Conservation (phyloP, 2,113 vertebrate genomes). For the Diglossa brunneiventris region DNA sequence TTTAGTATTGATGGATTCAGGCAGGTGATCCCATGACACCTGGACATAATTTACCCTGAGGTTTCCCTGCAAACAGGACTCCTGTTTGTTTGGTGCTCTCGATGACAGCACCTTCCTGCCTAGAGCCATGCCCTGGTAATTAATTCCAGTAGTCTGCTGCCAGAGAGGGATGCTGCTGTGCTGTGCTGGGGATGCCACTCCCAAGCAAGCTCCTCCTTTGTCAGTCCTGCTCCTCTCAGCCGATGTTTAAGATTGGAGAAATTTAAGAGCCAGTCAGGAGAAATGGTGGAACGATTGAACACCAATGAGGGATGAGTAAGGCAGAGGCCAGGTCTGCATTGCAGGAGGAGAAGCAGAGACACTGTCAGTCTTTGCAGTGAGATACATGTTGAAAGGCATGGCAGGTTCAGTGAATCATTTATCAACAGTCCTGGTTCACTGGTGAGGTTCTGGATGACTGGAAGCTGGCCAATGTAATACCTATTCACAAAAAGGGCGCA, state of each 20-base stretch:
- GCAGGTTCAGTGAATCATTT: neutral
- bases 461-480: too few relatives aligned
- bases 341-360: neutral
- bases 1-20: neutral
- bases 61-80: conserved; percentile 13
- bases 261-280: neutral
- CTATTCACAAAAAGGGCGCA: too few relatives aligned
- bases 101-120: neutral
- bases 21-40: neutral
- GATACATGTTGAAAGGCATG: neutral
- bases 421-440: too few relatives aligned
- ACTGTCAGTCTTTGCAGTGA: neutral
- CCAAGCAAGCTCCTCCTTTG: neutral
- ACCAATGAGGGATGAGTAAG: neutral
- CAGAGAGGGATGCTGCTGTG: neutral
- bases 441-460: too few relatives aligned
- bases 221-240: neutral
- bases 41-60: neutral
- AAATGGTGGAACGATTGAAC: neutral
- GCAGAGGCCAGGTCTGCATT: neutral
- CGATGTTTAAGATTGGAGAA: neutral
- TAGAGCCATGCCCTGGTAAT: neutral
- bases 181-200: neutral
- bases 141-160: neutral
- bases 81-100: neutral